A percentile compares a stretch with the other conserved stretches of the same genome.
phyloP scores from a whole-genome alignment of 2,113 vertebrate species.

The Melospiza melodia region DNA sequence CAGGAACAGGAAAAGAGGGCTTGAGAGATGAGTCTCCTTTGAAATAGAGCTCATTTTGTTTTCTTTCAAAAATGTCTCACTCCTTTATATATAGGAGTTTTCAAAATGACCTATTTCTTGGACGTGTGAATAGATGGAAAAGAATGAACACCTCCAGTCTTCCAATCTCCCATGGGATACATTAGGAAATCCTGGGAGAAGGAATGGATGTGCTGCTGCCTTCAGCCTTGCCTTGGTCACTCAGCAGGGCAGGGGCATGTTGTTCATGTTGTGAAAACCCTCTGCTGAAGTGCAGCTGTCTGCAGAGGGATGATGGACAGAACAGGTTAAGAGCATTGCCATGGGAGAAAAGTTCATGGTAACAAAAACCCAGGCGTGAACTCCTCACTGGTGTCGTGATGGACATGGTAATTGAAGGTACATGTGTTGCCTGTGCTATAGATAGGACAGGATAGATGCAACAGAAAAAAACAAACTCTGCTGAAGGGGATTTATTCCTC shows the following conservation, averaged over 20 bases:
- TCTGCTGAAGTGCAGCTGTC: not conserved
- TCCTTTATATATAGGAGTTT: not conserved
- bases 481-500: not conserved
- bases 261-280: not conserved
- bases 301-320: conserved; percentile 35
- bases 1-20: not conserved
- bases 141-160: not conserved
- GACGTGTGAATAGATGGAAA: not conserved
- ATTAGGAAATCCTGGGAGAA: not conserved
- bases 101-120: not conserved
- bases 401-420: not conserved
- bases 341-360: not conserved
- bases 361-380: conserved; percentile 4
- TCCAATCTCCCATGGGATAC: not conserved
- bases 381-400: not conserved
- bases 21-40: not conserved
- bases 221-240: not conserved
- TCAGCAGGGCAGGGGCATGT: not conserved
- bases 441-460: not conserved
- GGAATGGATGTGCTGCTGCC: not conserved
- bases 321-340: conserved; percentile 19
- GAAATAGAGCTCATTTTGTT: conserved; percentile 18
- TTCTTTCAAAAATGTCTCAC: not conserved
- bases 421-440: not conserved
- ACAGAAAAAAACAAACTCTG: not conserved